These are phyloP conservation scores for Paedocypris micromegethes DNA, from an alignment of 2,797 vertebrate genomes.

Conservation along the genomic window DNA sequence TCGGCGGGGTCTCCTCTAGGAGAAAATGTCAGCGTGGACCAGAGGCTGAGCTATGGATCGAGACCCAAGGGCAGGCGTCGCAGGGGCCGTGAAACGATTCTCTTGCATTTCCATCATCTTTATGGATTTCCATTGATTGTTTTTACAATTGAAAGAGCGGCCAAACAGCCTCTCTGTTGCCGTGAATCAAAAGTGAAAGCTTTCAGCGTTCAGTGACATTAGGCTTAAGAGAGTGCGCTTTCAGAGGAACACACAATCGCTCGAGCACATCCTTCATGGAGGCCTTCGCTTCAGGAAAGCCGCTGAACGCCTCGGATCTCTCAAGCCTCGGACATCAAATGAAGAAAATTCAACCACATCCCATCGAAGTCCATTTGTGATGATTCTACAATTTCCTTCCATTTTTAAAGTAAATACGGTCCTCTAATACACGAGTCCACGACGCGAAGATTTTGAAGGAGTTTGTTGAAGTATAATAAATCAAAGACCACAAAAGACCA, in stretches of 20 bases:
- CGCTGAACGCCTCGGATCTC: constrained; percentile 12
- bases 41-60: constrained; percentile 38
- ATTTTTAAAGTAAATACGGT: too few species aligned
- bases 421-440: too few species aligned
- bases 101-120: constrained; percentile 59
- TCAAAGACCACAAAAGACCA: too few species aligned
- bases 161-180: constrained; percentile 39
- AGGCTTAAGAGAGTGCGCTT: constrained; percentile 32
- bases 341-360: constrained; percentile 15
- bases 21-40: constrained; percentile 40
- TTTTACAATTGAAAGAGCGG: constrained; percentile 61
- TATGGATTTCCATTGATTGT: constrained; percentile 66
- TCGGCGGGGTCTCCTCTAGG: constrained; percentile 32
- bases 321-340: constrained; percentile 13
- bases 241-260: constrained; percentile 18
- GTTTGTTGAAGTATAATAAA: too few species aligned
- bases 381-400: too few species aligned
- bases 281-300: constrained; percentile 10
- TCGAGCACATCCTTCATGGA: neutral
- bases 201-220: constrained; percentile 35
- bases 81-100: constrained; percentile 28
- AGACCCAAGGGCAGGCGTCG: constrained; percentile 33
- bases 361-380: neutral
- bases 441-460: too few species aligned
- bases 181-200: constrained; percentile 37